phyloP scores from a whole-genome alignment of 2,797 vertebrate species.

The Sebastolobus alascanus region DNA sequence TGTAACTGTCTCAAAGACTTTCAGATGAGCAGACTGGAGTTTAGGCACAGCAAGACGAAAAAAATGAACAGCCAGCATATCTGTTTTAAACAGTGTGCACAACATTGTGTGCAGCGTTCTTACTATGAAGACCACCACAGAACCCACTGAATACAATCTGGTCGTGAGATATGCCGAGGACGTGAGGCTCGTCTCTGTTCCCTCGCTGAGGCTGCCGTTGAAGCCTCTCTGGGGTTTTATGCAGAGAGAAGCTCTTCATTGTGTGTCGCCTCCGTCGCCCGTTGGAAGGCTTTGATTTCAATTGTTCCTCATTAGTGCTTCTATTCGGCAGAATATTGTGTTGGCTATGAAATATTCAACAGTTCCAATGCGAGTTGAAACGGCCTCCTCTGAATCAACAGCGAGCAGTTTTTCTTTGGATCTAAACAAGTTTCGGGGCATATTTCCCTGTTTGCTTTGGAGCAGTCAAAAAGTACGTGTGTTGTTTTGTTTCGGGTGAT shows the following conservation, averaged over 20 bases:
- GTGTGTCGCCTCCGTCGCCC: slow-evolving; percentile 35
- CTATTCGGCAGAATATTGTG: slow-evolving; percentile 49
- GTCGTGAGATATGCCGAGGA: background rate
- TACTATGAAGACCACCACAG: background rate
- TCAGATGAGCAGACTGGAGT: background rate
- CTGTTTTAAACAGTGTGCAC: background rate
- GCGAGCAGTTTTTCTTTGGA: slow-evolving; percentile 43
- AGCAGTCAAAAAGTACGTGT: slow-evolving; percentile 21
- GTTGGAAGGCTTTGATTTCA: slow-evolving; percentile 68
- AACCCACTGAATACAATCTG: background rate
- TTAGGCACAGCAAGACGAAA: background rate
- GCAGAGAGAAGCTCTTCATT: slow-evolving; percentile 28
- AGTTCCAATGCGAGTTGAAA: slow-evolving; percentile 49
- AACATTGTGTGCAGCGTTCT: background rate
- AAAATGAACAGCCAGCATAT: background rate
- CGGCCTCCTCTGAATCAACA: slow-evolving; percentile 38
- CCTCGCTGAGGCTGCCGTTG: slow-evolving; percentile 2
- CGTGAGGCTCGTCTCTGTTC: background rate
- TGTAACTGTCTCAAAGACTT: background rate
- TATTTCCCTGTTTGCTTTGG: slow-evolving; percentile 49
- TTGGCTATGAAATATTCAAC: slow-evolving; percentile 74
- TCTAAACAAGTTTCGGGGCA: slow-evolving; percentile 46
- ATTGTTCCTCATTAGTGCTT: slow-evolving; percentile 72
- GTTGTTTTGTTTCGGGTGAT: slow-evolving; percentile 46
- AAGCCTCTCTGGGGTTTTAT: slow-evolving; percentile 40